Conservation (phyloP, 1,140 invertebrate species). For the Bombus picipes region DNA sequence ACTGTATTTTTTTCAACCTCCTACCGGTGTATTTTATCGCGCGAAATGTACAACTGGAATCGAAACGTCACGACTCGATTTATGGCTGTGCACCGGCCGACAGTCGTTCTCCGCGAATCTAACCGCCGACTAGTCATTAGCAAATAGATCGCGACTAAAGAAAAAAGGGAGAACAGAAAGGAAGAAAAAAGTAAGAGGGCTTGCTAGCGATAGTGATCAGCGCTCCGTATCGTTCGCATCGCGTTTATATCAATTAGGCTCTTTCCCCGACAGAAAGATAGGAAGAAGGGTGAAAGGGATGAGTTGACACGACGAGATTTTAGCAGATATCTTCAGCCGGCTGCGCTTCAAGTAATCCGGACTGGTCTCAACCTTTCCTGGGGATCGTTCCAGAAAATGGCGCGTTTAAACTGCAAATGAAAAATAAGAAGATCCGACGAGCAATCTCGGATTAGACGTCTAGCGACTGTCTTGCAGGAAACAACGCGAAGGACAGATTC, state of each 20-base stretch:
- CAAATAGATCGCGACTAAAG: not conserved
- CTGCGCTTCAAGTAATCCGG: constrained; percentile 20
- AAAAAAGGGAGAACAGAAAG: not conserved
- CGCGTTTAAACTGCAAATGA: constrained; percentile 18
- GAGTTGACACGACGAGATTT: constrained; percentile 26
- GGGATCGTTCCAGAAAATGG: constrained; percentile 1
- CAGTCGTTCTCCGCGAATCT: not conserved
- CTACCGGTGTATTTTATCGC: constrained; percentile 25
- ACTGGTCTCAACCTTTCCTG: not conserved
- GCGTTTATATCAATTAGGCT: constrained; percentile 33
- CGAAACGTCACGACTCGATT: constrained; percentile 41
- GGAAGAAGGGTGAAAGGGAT: not conserved
- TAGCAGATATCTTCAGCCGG: constrained; percentile 11
- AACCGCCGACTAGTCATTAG: constrained; percentile 12
- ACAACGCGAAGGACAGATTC: not conserved
- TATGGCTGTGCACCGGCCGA: not conserved
- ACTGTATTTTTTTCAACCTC: constrained; percentile 39
- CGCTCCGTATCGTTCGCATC: constrained; percentile 6
- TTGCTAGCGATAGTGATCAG: not conserved
- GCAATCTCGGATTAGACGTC: constrained; percentile 1
- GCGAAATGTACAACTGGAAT: constrained; percentile 28
- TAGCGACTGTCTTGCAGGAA: not conserved
- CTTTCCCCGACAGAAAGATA: not conserved
- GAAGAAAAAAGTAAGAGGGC: not conserved
- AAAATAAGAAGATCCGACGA: constrained; percentile 9